These are phyloP conservation scores for Eristalis intricaria DNA, from an alignment of 2,888 invertebrate species.

Conservation along the genomic window DNA sequence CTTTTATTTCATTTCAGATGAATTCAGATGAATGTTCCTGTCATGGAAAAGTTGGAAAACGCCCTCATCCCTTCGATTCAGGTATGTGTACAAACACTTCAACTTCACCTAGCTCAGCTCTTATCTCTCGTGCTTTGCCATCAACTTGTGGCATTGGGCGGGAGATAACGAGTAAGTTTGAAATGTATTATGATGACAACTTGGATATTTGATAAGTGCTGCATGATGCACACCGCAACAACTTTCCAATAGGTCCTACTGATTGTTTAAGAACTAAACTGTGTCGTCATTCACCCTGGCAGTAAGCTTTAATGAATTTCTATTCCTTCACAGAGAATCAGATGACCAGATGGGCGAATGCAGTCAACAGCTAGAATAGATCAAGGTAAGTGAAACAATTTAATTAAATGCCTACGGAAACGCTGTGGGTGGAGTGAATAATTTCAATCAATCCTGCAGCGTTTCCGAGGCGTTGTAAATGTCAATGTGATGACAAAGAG, in stretches of 20 bases:
- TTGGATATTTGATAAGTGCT: conserved; percentile 73
- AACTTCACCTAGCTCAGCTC: neutral
- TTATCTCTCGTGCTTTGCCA: neutral
- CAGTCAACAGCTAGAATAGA: neutral
- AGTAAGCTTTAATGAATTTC: neutral
- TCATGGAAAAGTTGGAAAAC: too few relatives aligned
- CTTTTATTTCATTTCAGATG: neutral
- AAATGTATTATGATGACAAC: conserved; percentile 73
- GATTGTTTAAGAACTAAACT: neutral
- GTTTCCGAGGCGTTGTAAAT: neutral
- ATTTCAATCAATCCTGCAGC: neutral
- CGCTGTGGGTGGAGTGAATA: neutral
- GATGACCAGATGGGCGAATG: neutral
- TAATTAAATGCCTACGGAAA: neutral
- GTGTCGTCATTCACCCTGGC: neutral
- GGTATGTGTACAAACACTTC: neutral
- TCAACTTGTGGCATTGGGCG: neutral
- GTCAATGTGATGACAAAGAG: conserved; percentile 58
- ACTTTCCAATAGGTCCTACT: conserved; percentile 72
- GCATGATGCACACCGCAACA: conserved; percentile 75
- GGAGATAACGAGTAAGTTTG: neutral
- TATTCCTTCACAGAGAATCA: neutral
- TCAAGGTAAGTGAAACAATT: neutral
- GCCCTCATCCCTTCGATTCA: neutral
- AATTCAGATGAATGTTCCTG: neutral